Evolutionary conservation across 2,888 invertebrate species (phyloP), one percentile per base, ranked within the genome.

Genomic region (Drosophila trichaetosa): DNA sequence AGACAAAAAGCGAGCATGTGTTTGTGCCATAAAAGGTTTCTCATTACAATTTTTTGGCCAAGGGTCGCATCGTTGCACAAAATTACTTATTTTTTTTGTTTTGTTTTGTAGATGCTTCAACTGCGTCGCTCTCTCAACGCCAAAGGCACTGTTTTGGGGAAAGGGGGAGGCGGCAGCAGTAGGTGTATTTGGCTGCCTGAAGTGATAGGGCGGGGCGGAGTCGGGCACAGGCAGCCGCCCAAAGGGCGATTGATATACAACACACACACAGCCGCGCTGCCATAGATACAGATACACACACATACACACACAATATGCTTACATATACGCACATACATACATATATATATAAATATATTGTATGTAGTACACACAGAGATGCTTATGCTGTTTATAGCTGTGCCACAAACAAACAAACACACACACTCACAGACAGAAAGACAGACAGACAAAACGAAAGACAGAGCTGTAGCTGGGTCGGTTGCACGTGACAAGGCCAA

Each of bases 41-140:
- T 87, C 87, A 87, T 85, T 85, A 85, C 84, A 87, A 79, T 85
- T 80, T 56, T 87, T 87, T 84, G 87, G 87, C 85, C 84, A 84
- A 87, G 84, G 87, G 84, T 84, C 87, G 84, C 87, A 84, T 84
- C 87, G 84, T 87, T 84, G 84, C 84, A 84, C 84, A 84, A 84
- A 87, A 84, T 87, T 84, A 87, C 85, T 84, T 84, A 68, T 80
- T 83, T 69, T 69, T 63, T 54, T 42, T 62, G 59, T 11, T 60
- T 36, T 11, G 49, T 36, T 61, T 61, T 69, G 49, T 67, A 62
- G 70, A 40, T 75, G 42, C 68, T 71, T 69, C 46, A 62, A 62
- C 49, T 78, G 71, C 67, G 76, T 54, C 53, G 73, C 72, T 76
- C 72, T 79, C 76, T 79, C 62, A 76, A 63, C 68, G 78, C 79